A percentile compares a stretch with the other conserved stretches of the same genome.
Conservation (phyloP, 2,113 vertebrate genomes). For the Oreochromis niloticus region DNA sequence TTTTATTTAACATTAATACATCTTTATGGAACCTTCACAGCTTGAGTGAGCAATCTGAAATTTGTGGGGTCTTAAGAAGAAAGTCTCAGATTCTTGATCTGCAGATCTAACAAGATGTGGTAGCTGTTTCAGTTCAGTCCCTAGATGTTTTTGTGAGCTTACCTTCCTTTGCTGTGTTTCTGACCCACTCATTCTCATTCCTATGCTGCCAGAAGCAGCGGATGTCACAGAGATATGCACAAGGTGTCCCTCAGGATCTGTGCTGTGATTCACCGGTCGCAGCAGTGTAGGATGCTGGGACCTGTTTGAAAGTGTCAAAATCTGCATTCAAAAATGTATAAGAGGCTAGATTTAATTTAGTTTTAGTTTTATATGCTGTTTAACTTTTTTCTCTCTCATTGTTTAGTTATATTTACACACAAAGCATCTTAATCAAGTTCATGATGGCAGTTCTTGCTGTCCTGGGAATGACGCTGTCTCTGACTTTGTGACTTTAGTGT, state of each 20-base stretch:
- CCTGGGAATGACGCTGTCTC: not conserved
- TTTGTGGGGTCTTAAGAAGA: not conserved
- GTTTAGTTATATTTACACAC: not conserved
- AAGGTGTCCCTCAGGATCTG: not conserved
- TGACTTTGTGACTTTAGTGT: not conserved
- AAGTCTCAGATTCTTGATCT: not conserved
- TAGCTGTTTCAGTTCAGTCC: not conserved
- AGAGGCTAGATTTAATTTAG: not conserved
- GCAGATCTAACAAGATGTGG: not conserved
- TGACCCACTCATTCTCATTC: not conserved
- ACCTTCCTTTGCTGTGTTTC: not conserved
- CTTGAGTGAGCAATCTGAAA: not conserved
- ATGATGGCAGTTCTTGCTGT: not conserved
- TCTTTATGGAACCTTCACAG: not conserved
- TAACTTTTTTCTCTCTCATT: not conserved
- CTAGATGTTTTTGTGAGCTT: not conserved
- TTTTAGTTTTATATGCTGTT: rapidly evolving
- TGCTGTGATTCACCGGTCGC: not conserved
- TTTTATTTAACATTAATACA: not conserved
- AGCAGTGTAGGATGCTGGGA: not conserved
- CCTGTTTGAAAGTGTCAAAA: not conserved
- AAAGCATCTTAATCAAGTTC: not conserved
- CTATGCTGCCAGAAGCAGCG: not conserved
- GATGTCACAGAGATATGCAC: not conserved
- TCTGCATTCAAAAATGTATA: not conserved